Evolutionary conservation across 1,140 invertebrate species (phyloP).

Genomic region (Dufourea novaeangliae): DNA sequence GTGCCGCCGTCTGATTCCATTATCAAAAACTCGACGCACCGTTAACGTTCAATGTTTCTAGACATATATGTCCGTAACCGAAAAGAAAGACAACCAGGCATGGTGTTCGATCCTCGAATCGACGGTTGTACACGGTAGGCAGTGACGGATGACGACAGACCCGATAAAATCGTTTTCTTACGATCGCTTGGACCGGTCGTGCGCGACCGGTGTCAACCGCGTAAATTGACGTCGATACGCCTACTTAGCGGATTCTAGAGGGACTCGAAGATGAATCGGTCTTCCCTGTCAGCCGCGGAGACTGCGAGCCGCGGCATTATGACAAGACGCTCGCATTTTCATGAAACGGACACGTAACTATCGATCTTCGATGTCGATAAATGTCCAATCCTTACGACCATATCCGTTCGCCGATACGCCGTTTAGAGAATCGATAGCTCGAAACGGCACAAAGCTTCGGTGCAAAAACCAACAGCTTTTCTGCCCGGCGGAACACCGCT

Average conservation of each 20-base stretch:
- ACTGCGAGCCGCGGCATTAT: conserved; percentile 24
- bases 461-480: conserved; percentile 20
- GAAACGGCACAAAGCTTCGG: not conserved
- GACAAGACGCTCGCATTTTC: conserved; percentile 49
- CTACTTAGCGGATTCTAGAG: conserved; percentile 41
- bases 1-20: not conserved
- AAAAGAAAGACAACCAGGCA: conserved; percentile 14
- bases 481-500: not conserved
- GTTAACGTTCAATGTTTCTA: conserved; percentile 41
- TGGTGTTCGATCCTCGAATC: not conserved
- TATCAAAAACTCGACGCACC: conserved; percentile 25
- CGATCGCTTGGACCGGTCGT: conserved; percentile 13
- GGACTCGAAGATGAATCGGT: not conserved
- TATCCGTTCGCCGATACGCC: conserved; percentile 38
- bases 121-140: conserved; percentile 22
- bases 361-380: conserved; percentile 8
- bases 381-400: conserved; percentile 14
- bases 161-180: conserved; percentile 61
- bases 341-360: conserved; percentile 27
- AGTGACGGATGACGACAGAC: conserved; percentile 51
- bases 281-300: not conserved
- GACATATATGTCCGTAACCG: conserved; percentile 5
- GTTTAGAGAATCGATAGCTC: conserved; percentile 34
- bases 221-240: conserved; percentile 57
- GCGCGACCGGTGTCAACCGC: conserved; percentile 40